Conservation (phyloP, 2,888 invertebrate species). For the Drosophila pseudotakahashii region DNA sequence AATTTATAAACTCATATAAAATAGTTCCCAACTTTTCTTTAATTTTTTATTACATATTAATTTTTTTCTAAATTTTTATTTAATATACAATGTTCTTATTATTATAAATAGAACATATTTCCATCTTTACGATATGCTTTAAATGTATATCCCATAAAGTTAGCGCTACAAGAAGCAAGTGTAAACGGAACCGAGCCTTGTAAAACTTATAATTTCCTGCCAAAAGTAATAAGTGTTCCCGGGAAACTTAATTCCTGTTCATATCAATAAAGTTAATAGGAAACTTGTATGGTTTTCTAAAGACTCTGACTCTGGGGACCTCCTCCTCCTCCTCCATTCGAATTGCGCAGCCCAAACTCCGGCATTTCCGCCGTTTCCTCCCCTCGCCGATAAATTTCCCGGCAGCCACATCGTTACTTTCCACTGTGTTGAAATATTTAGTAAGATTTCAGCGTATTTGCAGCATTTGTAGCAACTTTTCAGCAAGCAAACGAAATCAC, state of each 20-base stretch:
- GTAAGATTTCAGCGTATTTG: conserved; percentile 65
- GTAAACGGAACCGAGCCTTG: neutral
- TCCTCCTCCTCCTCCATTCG: conserved; percentile 19
- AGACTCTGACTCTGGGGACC: conserved; percentile 8
- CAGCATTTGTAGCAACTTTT: conserved; percentile 67
- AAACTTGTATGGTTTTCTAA: conserved; percentile 37
- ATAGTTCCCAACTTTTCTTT: too few relatives aligned
- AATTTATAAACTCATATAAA: too few relatives aligned
- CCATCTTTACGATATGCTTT: neutral
- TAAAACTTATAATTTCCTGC: conserved; percentile 1
- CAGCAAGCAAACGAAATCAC: conserved; percentile 35
- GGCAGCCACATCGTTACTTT: conserved; percentile 39
- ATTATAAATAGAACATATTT: too few relatives aligned
- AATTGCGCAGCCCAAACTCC: conserved; percentile 9
- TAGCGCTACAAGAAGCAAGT: neutral
- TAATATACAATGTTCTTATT: too few relatives aligned
- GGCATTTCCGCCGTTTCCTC: neutral
- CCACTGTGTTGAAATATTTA: conserved; percentile 71
- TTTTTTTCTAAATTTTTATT: too few relatives aligned
- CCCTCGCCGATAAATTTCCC: neutral
- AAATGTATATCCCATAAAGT: neutral
- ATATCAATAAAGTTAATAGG: conserved; percentile 13
- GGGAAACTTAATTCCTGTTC: conserved; percentile 9
- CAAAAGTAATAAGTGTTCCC: conserved; percentile 4
- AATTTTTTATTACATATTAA: too few relatives aligned